These are phyloP conservation scores for Anthopleura sola DNA, from an alignment of 64 coral and sea anemone genomes.

Conservation along the genomic window DNA sequence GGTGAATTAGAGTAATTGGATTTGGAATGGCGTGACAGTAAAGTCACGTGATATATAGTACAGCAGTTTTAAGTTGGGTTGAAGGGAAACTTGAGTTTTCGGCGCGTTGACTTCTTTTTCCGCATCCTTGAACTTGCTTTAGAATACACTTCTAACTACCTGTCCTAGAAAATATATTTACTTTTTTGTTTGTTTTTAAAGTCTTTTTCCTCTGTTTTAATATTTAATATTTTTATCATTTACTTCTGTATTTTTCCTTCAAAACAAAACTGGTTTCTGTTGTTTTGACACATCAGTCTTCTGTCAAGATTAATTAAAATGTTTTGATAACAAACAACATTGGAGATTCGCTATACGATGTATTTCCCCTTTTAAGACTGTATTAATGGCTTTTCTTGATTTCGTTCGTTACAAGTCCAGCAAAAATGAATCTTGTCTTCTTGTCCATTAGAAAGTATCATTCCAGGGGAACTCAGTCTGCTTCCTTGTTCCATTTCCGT, in stretches of 20 bases:
- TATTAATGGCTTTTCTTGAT: not conserved
- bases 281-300: too few relatives aligned
- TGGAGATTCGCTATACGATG: too few relatives aligned
- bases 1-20: not conserved
- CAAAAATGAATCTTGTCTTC: not conserved
- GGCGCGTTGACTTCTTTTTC: not conserved
- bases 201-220: too few relatives aligned
- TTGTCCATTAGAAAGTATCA: not conserved
- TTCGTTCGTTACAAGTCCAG: not conserved
- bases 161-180: too few relatives aligned
- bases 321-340: too few relatives aligned
- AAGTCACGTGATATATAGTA: conserved; percentile 7
- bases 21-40: not conserved
- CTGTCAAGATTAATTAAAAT: too few relatives aligned
- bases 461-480: not conserved
- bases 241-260: not conserved
- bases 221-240: not conserved
- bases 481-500: conserved; percentile 6
- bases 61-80: not conserved
- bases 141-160: not conserved
- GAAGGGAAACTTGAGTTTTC: not conserved
- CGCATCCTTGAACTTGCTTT: not conserved
- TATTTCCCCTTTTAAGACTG: too few relatives aligned
- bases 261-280: too few relatives aligned
- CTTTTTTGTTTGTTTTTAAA: too few relatives aligned